These are phyloP conservation scores for Leguminivora glycinivorella DNA, from an alignment of 1,140 invertebrate species.

Conservation along the genomic window DNA sequence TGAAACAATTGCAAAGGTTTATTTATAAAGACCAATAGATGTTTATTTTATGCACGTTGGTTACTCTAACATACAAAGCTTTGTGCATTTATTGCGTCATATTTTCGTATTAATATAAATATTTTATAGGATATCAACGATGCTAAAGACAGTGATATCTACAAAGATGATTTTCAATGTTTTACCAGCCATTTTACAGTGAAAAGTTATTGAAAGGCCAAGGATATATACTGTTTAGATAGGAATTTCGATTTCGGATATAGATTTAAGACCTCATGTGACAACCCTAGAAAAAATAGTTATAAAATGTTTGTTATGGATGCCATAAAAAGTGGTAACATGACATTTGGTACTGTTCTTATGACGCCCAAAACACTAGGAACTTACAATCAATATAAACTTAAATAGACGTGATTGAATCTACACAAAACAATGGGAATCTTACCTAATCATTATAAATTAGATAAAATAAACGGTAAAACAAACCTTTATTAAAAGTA, in stretches of 20 bases:
- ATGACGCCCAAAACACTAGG: conserved; percentile 12
- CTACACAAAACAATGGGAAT: no score
- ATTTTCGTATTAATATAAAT: neutral
- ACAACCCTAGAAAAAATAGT: neutral
- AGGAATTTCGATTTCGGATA: conserved; percentile 21
- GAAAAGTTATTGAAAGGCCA: neutral
- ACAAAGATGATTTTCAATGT: conserved; percentile 26
- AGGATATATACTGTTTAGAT: conserved; percentile 5
- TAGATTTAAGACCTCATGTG: conserved; percentile 11
- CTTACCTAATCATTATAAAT: no score
- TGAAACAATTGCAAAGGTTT: neutral
- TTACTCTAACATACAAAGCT: conserved; percentile 9
- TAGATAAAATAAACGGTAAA: no score
- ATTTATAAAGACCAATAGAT: neutral
- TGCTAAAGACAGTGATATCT: conserved; percentile 16
- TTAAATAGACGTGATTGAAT: neutral
- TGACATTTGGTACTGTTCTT: conserved; percentile 13
- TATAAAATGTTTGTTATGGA: neutral
- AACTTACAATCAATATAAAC: neutral
- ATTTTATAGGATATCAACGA: neutral
- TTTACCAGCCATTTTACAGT: conserved; percentile 24
- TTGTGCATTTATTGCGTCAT: conserved; percentile 18
- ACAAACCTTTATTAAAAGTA: no score
- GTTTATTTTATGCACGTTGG: neutral
- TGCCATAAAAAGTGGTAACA: conserved; percentile 2